Evolutionary conservation across 1,140 invertebrate species (phyloP), one percentile per base, ranked within the genome.

Genomic region (Leptestheria dahalacensis): DNA sequence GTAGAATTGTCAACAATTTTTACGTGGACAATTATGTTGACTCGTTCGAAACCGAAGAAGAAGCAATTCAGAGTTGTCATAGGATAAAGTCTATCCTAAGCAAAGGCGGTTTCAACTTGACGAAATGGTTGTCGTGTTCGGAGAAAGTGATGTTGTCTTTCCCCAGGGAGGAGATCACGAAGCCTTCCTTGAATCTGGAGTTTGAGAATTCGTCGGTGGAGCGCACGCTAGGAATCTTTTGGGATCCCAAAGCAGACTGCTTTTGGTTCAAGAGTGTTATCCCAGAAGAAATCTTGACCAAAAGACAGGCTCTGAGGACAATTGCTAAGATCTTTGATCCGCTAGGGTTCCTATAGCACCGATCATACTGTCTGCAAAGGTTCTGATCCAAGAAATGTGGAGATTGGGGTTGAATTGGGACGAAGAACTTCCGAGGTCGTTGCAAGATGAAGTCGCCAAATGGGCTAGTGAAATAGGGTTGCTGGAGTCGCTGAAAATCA

Each of bases 381-480:
- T 71, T 4, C 58, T 75, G 4, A 54, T 77, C 6, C 74, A 76
- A 67, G 48, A 67, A 59, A 46, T 75, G 15, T 74, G 73, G 72
- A 24, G 63, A 56, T 23, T 29, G 26, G 65, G 68, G 28, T 6
- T 71, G 11, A 66, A 65, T 51, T 76, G 73, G 73, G 73, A 76
- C 62, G 67, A 70, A 26, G 51, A 63, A 28, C 61, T 73, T 10
- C 64, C 68, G 25, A 10, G 21, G 12, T 48, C 67, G 59, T 50
- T 10, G 9, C 11, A 18, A 9, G 9, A 50, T 1, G n/a, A 18
- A 23, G 48, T 47, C 26, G 51, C 21, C 15, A 25, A 15, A 12
- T n/a, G 15, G 6, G 21, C 20, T 21, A n/a, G n/a, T 15, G 2
- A 9, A 6, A 18, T 4, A 24, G 23, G 26, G 2, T 53, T 53